Base-by-base conservation (phyloP, 2,797 vertebrate species). In the Natrix natrix region DNA sequence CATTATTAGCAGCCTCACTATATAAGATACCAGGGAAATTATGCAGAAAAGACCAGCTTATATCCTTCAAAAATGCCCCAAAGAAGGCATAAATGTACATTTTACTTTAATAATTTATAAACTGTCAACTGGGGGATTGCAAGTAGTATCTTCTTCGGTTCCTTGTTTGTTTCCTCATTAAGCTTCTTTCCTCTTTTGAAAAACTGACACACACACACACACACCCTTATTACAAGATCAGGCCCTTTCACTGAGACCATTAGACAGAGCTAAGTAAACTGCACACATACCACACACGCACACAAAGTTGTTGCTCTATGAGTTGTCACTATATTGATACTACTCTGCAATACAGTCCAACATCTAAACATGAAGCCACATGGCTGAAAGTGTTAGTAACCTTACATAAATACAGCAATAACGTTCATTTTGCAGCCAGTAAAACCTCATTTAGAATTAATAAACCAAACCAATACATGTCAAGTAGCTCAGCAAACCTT, bases 401-500 rank as follows among this genome's bases (percentile, higher is more conserved):
- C 28, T 52, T 61, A 60, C 12, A 90, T 1, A 88, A 14, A 90
- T 28, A 89, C 5, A 91, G 4, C 52, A 93, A 4, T 8, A 10
- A 93, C 91, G 92, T 37, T 93, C 11, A 17, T 92, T 32, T 78
- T 26, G 54, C n/a, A 43, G 91, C 24, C 14, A 95, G 74, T 16
- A 90, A 94, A 90, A 89, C 87, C 55, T 91, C 10, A 87, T 92
- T 56, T 92, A 59, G 43, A 57, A 69, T 78, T 56, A 95, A 78
- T 78, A 93, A 60, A 54, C 24, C 24, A 54, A 78, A 43, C 89
- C 60, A 89, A 55, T 13, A 86, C 16, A 52, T 8, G 28, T 60
- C 63, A 74, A 59, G 12, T 43, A 43, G 78, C 14, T 8, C 54
- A 83, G 17, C 28, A 32, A 37, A 52, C 3, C n/a, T 43, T 88